phyloP scores from a whole-genome alignment of 2,797 vertebrate genomes.

The Cygnus olor region DNA sequence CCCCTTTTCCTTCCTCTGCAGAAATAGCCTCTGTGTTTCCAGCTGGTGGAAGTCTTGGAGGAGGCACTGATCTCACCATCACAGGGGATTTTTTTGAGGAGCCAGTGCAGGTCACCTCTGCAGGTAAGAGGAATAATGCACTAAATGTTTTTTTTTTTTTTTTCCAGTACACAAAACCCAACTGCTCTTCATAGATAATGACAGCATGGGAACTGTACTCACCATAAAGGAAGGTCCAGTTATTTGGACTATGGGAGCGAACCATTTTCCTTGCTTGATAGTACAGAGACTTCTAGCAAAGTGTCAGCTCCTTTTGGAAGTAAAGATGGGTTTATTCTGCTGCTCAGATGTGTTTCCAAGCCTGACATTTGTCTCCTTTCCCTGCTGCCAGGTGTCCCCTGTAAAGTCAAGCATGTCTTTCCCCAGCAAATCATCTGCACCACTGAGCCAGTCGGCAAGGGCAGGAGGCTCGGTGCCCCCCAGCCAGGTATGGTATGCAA shows the following conservation, averaged over 20 bases:
- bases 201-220: accelerated
- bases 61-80: slow-evolving; percentile 74
- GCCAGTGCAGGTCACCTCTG: slow-evolving; percentile 58
- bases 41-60: slow-evolving; percentile 71
- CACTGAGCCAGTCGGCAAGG: slow-evolving; percentile 10
- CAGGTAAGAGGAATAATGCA: slow-evolving; percentile 61
- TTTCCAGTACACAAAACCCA: accelerated
- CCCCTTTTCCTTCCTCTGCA: slow-evolving; percentile 16
- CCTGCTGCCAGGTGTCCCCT: slow-evolving; percentile 65
- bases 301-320: neutral
- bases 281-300: neutral
- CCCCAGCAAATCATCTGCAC: slow-evolving; percentile 72
- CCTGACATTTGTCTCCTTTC: neutral
- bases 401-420: slow-evolving; percentile 61
- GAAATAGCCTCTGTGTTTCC: slow-evolving; percentile 76
- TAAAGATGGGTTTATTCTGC: neutral
- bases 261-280: neutral
- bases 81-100: slow-evolving; percentile 76
- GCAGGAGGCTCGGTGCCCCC: neutral
- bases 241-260: neutral
- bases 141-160: too few species aligned
- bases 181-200: neutral
- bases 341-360: neutral
- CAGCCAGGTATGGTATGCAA: slow-evolving; percentile 69
- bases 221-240: neutral